Percentiles rank a stretch among this genome's conserved stretches.
Evolutionary conservation across 2,888 invertebrate genomes (phyloP).

Genomic region (Lymantria monacha): DNA sequence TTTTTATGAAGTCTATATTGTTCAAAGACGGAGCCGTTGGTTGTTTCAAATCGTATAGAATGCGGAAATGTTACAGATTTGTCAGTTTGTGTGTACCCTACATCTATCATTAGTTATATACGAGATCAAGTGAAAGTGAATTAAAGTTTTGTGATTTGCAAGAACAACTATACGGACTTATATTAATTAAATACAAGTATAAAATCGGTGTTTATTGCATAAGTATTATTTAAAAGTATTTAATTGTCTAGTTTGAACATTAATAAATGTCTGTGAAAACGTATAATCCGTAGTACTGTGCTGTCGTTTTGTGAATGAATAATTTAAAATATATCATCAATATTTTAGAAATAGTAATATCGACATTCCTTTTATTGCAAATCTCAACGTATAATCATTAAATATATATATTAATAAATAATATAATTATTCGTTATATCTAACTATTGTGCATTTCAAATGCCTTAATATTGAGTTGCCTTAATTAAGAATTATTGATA

Average conservation of each 20-base stretch:
- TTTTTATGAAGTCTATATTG: slow-evolving; percentile 1
- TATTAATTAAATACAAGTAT: slow-evolving; percentile 1
- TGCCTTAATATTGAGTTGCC: no score
- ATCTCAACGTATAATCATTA: no score
- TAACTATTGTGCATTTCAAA: no score
- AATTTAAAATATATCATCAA: no score
- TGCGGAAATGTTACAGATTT: background rate
- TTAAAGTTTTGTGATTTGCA: slow-evolving; percentile 4
- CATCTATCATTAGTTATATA: background rate
- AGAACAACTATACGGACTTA: background rate
- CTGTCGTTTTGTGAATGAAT: no score
- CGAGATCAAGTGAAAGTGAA: background rate
- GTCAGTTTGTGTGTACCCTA: background rate
- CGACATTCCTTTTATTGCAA: no score
- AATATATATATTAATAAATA: no score
- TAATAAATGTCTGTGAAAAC: slow-evolving; percentile 4
- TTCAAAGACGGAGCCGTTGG: slow-evolving; percentile 2
- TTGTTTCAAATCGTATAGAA: slow-evolving; percentile 4
- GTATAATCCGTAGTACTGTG: background rate
- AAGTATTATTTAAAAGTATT: slow-evolving; percentile 9
- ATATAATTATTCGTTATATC: no score
- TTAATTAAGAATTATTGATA: no score
- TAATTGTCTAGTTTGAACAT: background rate
- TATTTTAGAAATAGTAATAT: no score
- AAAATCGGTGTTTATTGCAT: slow-evolving; percentile 20